Evolutionary conservation across 2,888 invertebrate species (phyloP), one percentile per base, ranked within the genome.

Genomic region (Balanococcus diminutus): DNA sequence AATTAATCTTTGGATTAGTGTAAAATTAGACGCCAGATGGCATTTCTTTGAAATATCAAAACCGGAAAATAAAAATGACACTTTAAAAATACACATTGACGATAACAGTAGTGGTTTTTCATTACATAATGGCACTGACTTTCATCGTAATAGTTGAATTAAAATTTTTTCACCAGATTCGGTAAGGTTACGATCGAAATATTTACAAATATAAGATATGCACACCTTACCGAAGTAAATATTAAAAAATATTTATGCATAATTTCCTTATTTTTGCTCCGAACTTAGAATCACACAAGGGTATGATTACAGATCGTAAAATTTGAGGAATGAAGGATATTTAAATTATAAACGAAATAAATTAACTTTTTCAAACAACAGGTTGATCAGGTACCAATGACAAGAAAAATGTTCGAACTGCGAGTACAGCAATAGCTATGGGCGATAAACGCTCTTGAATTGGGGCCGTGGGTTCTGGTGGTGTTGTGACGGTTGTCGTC

Each of bases 351-450:
- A 67, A 28, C 67, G 67, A 67, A 25, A 67, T 67, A 67, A 56
- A 56, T n/a, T 8, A 25, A 67, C 16, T 36, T 9, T 1, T 79
- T 85, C 32, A 85, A 32, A 85, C 46, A 25, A 79, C 79, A 14
- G 72, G 85, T 46, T 85, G 85, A 75, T 85, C 85, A 28, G 85
- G 85, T 46, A 85, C 85, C 8, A 85, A 31, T 28, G 85, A 85
- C 46, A 85, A 19, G 51, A 85, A 85, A 31, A 85, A 85, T 16
- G 85, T 85, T 1, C 85, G 85, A n/a, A 85, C 51, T 2, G 85
- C 85, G 2, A 85, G 51, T 9, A 79, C 72, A 16, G 85, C 72
- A 3, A 85, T 51, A 2, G 85, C 85, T 9, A 85, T 79, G 5
- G 85, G 85, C 31, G 85, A 85, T 16, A 51, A 14, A 31, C 85